phyloP scores from a whole-genome alignment of 2,797 vertebrate genomes.

The Buphagus erythrorhynchus region DNA sequence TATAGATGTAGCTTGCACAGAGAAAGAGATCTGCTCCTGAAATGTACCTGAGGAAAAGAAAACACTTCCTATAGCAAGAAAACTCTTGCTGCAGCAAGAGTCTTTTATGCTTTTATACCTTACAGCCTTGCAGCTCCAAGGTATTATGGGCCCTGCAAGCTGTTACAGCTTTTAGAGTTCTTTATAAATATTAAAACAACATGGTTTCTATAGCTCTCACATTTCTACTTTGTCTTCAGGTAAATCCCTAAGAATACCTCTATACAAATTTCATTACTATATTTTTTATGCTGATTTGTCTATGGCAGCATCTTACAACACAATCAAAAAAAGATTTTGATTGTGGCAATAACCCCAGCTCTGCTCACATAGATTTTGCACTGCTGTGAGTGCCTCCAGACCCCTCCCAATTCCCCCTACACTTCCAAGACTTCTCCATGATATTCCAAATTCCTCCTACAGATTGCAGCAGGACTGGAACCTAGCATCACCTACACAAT shows the following conservation, averaged over 20 bases:
- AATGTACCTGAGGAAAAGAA: slow-evolving; percentile 84
- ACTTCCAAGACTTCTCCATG: neutral
- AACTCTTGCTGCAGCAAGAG: neutral
- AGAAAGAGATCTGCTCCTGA: slow-evolving; percentile 94
- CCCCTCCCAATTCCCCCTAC: neutral
- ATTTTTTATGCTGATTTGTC: neutral
- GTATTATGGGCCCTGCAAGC: neutral
- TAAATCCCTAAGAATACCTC: neutral
- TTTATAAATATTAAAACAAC: neutral
- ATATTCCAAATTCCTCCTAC: neutral
- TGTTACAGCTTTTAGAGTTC: neutral
- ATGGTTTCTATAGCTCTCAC: neutral
- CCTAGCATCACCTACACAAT: accelerated
- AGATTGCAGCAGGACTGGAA: accelerated
- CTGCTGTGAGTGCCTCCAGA: neutral
- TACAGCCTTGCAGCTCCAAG: neutral
- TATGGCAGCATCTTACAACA: neutral
- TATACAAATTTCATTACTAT: neutral
- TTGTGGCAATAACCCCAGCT: neutral
- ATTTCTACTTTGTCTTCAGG: neutral
- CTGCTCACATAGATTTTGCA: neutral
- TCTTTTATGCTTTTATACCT: neutral
- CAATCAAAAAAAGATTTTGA: neutral
- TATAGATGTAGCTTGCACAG: slow-evolving; percentile 97
- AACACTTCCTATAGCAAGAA: neutral